phyloP scores from a whole-genome alignment of 2,888 invertebrate species.

The Rhopalosiphum nymphaeae region DNA sequence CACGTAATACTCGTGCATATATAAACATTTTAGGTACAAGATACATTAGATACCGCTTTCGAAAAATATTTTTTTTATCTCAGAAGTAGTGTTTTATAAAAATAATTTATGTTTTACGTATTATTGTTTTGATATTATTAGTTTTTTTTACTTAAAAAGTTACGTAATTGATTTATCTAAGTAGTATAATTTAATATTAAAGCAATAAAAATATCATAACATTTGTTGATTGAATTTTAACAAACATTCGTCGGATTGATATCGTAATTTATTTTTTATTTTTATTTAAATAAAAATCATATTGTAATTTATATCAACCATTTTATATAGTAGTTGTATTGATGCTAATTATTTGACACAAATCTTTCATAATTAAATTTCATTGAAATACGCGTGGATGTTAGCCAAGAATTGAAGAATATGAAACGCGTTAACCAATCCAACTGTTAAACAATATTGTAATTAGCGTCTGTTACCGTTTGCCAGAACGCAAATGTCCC shows the following conservation, averaged over 20 bases:
- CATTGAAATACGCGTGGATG: neutral
- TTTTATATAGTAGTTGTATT: neutral
- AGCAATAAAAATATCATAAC: neutral
- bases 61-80: neutral
- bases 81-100: neutral
- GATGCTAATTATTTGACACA: neutral
- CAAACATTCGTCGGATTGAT: neutral
- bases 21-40: neutral
- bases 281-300: neutral
- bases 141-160: neutral
- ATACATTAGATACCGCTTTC: neutral
- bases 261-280: neutral
- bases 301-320: neutral
- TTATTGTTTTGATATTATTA: neutral
- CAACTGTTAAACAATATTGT: neutral
- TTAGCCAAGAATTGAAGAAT: neutral
- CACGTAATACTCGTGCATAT: neutral
- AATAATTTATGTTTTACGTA: neutral
- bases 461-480: neutral
- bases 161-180: neutral
- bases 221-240: neutral
- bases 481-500: neutral
- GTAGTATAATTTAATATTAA: neutral
- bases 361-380: constrained; percentile 27
- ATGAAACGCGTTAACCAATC: neutral